Conservation (phyloP, 2,113 vertebrate genomes). For the Amia ocellicauda region DNA sequence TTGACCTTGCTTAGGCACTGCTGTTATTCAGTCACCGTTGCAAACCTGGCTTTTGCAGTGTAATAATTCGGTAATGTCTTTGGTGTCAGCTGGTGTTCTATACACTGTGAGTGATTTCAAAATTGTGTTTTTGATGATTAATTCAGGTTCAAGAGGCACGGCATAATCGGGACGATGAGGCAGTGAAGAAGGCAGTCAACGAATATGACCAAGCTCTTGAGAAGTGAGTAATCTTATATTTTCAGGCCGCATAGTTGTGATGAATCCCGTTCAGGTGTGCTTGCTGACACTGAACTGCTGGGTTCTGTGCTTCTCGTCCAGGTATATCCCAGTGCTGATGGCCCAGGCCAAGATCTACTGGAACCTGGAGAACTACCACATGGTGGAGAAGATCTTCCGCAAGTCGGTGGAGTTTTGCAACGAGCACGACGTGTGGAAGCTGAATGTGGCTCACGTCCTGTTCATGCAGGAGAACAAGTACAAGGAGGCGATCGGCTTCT, state of each 20-base stretch:
- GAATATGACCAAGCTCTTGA: slow-evolving; percentile 85
- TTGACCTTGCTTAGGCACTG: no score
- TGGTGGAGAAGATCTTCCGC: slow-evolving; percentile 95
- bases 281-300: neutral
- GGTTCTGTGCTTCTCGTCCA: slow-evolving; percentile 21
- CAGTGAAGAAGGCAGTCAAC: slow-evolving; percentile 71
- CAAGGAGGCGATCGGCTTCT: slow-evolving; percentile 91
- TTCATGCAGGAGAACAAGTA: slow-evolving; percentile 97
- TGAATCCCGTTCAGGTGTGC: neutral
- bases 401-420: slow-evolving; percentile 90
- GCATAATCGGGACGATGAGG: slow-evolving; percentile 76
- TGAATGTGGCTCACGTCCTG: slow-evolving; percentile 92
- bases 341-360: slow-evolving; percentile 95
- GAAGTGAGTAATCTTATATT: slow-evolving; percentile 57
- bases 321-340: slow-evolving; percentile 89
- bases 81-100: no score
- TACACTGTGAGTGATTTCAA: no score
- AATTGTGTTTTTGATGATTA: no score
- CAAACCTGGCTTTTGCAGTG: no score
- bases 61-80: no score
- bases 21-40: no score
- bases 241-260: neutral
- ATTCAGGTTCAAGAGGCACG: slow-evolving; percentile 77
- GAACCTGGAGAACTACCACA: slow-evolving; percentile 88
- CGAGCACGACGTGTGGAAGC: slow-evolving; percentile 88